phyloP scores from a whole-genome alignment of 2,797 vertebrate genomes.

The Smutsia temminckii region DNA sequence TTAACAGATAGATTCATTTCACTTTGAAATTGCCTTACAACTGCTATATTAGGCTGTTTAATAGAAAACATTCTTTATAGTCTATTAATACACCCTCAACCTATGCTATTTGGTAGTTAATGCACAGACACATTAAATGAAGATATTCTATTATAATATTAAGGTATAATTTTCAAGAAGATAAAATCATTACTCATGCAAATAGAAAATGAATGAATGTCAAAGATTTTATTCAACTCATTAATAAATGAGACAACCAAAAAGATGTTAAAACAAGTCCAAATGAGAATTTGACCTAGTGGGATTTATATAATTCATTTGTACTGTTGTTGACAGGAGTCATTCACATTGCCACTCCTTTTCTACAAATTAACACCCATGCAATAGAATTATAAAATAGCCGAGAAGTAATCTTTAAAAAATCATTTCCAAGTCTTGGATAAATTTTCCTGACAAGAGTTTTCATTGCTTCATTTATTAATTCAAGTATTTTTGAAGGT shows the following conservation, averaged over 20 bases:
- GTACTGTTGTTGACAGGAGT: neutral
- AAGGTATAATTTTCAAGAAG: constrained; percentile 35
- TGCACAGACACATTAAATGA: neutral
- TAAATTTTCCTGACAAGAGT: neutral
- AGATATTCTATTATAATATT: neutral
- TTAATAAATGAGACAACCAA: neutral
- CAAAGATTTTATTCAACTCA: neutral
- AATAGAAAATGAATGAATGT: neutral
- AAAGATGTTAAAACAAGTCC: neutral
- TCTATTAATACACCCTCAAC: neutral
- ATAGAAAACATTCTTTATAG: neutral
- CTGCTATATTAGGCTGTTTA: neutral
- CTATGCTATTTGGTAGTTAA: neutral
- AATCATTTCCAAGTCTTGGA: neutral
- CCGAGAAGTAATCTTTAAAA: neutral
- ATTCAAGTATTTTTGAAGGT: neutral
- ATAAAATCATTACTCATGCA: neutral
- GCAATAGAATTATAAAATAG: neutral
- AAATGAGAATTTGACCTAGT: neutral
- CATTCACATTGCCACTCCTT: neutral
- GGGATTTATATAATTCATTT: neutral
- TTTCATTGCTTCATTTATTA: neutral
- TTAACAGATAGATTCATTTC: constrained; percentile 47
- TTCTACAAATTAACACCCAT: neutral
- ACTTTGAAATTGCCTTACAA: constrained; percentile 4